Percentiles rank a stretch among this genome's conserved stretches.
Evolutionary conservation across 2,888 invertebrate species (phyloP).

Genomic region (Folsomia manolachei): DNA sequence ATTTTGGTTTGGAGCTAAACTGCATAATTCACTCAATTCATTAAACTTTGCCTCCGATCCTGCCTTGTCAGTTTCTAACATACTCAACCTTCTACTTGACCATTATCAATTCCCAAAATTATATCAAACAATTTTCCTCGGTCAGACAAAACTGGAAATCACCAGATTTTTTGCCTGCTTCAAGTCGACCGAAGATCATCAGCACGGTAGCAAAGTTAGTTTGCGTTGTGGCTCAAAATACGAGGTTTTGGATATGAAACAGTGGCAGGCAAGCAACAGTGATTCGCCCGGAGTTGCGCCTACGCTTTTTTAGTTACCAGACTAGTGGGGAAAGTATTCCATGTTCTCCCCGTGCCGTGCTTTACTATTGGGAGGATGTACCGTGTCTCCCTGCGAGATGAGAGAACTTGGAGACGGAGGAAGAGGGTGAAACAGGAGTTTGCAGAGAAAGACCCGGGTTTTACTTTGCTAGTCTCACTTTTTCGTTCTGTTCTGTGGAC

Average conservation of each 20-base stretch:
- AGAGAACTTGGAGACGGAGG: not conserved
- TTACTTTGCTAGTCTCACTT: slow-evolving; percentile 10
- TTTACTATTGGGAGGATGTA: not conserved
- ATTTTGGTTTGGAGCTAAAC: no score
- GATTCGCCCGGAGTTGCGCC: not conserved
- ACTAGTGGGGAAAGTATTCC: not conserved
- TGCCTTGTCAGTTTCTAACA: no score
- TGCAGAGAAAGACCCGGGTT: slow-evolving; percentile 9
- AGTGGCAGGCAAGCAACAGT: not conserved
- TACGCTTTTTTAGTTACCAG: not conserved
- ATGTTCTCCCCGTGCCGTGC: not conserved
- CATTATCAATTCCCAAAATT: not conserved
- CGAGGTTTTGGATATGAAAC: not conserved
- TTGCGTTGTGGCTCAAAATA: not conserved
- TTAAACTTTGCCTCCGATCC: no score
- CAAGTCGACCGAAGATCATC: not conserved
- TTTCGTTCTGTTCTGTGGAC: slow-evolving; percentile 22
- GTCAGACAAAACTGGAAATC: not conserved
- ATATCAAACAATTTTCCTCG: not conserved
- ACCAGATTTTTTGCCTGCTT: not conserved
- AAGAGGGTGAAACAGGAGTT: no score
- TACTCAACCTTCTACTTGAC: no score
- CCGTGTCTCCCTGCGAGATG: not conserved
- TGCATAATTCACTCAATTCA: no score
- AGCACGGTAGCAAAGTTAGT: not conserved